These are phyloP conservation scores for Trinectes maculatus DNA, from an alignment of 2,113 vertebrate genomes.

Conservation along the genomic window DNA sequence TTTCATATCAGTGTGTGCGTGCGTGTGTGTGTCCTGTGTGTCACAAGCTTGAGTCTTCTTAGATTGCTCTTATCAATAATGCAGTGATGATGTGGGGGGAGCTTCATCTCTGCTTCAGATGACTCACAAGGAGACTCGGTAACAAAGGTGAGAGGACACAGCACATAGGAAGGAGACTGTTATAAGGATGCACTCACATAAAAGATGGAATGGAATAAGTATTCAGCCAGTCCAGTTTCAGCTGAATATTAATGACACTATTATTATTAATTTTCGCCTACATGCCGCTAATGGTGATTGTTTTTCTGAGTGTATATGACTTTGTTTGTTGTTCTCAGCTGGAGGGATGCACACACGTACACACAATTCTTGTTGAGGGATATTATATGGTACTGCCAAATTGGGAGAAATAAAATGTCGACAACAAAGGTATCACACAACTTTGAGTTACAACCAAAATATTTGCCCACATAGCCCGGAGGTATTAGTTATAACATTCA, in stretches of 20 bases:
- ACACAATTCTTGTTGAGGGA: not conserved
- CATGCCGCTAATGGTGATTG: not conserved
- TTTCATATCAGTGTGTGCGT: slow-evolving; percentile 15
- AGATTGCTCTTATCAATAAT: slow-evolving; percentile 67
- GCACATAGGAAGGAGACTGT: slow-evolving; percentile 1
- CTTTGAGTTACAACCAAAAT: not conserved
- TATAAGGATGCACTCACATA: not conserved
- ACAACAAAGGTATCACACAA: not conserved
- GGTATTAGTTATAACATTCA: not conserved
- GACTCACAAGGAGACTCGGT: slow-evolving; percentile 45
- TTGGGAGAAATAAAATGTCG: not conserved
- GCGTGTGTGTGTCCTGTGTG: slow-evolving; percentile 12
- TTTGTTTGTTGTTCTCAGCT: not conserved
- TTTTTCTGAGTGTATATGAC: not conserved
- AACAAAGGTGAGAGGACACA: slow-evolving; percentile 30
- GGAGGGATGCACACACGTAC: not conserved
- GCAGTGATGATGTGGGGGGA: slow-evolving; percentile 26
- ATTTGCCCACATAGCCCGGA: not conserved
- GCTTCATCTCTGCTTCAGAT: slow-evolving; percentile 50
- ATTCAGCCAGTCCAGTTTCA: slow-evolving; percentile 2
- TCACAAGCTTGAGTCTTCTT: slow-evolving; percentile 54
- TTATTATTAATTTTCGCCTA: slow-evolving; percentile 2
- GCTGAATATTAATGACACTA: slow-evolving; percentile 22
- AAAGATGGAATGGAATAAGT: not conserved
- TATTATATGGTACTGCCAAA: not conserved